Evolutionary conservation across 2,888 invertebrate genomes (phyloP), one percentile per base, ranked within the genome.

Genomic region (Gonocerus acuteangulatus): DNA sequence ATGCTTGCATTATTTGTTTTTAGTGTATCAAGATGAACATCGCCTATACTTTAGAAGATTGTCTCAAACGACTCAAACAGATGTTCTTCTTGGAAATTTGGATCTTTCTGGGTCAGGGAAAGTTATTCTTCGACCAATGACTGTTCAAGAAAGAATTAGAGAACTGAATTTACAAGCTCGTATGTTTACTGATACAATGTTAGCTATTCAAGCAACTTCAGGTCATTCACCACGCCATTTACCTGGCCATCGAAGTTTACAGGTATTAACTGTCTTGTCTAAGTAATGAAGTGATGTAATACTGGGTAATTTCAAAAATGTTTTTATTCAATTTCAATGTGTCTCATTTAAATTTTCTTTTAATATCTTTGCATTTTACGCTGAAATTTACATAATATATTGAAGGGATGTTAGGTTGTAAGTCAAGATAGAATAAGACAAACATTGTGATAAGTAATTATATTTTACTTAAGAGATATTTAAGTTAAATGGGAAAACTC

Each of bases 1-100:
- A n/a, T n/a, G n/a, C n/a, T n/a, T n/a, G n/a, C n/a, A n/a, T n/a
- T n/a, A n/a, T n/a, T n/a, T n/a, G n/a, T 61, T 60, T 62, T 1
- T 62, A 71, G 71, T 68, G 16, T 73, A 72, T 66, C 68, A 68
- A 13, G 73, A 73, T 61, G 74, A 75, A 61, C 74, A 74, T 47
- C 70, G 74, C 13, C 68, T 75, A 18, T 75, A 73, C 63, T 75
- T 76, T 62, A 71, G 76, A 18, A 70, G 76, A 44, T 68, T 76
- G 36, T 76, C 76, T 1, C 76, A 76, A 66, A 76, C 76, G 7
- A 75, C 76, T 2, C 76, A 77, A 66, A 76, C 76, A 4, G 76
- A 77, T 68, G 73, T 74, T 2, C 68, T 76, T 6, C 67, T 76
- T 47, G 76, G 76, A 0, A 74, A 75, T 67, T 65, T 76, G 60